Evolutionary conservation across 2,113 vertebrate species (phyloP).

Genomic region (Calyptommatus sinebrachiatus): DNA sequence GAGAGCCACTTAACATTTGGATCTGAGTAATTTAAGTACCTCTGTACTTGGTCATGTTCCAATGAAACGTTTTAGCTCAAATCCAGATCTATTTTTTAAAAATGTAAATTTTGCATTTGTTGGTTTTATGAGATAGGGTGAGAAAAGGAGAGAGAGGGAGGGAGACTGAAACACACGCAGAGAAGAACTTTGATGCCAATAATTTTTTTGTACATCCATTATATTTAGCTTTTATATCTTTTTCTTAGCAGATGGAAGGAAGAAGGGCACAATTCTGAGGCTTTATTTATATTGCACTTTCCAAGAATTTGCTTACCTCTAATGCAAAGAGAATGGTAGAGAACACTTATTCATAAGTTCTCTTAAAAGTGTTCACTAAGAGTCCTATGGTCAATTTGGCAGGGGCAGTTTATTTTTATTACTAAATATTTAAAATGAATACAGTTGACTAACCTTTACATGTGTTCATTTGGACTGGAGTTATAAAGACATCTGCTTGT

Average conservation of each 20-base stretch:
- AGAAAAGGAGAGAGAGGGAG: neutral
- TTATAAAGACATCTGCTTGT: neutral
- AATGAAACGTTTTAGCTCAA: neutral
- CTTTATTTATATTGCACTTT: slow-evolving; percentile 54
- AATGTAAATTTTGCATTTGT: slow-evolving; percentile 1
- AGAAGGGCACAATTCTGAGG: slow-evolving; percentile 32
- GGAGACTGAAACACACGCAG: too few species aligned
- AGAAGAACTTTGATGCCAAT: neutral
- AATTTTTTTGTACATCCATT: slow-evolving; percentile 12
- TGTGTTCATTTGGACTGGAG: slow-evolving; percentile 36
- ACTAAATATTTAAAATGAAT: slow-evolving; percentile 28
- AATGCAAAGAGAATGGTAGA: slow-evolving; percentile 42
- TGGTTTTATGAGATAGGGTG: neutral
- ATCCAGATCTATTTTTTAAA: slow-evolving; percentile 12
- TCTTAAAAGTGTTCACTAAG: slow-evolving; percentile 37
- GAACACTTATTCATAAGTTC: slow-evolving; percentile 47
- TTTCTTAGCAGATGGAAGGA: slow-evolving; percentile 40
- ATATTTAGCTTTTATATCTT: slow-evolving; percentile 36
- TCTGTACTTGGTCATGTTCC: neutral
- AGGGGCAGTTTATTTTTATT: slow-evolving; percentile 51
- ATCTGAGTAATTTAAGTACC: neutral
- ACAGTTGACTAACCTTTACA: slow-evolving; percentile 11
- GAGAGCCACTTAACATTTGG: neutral
- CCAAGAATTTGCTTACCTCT: slow-evolving; percentile 46
- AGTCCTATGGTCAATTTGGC: slow-evolving; percentile 34